phyloP scores from a whole-genome alignment of 2,113 vertebrate genomes.

The Sigmodon hispidus region DNA sequence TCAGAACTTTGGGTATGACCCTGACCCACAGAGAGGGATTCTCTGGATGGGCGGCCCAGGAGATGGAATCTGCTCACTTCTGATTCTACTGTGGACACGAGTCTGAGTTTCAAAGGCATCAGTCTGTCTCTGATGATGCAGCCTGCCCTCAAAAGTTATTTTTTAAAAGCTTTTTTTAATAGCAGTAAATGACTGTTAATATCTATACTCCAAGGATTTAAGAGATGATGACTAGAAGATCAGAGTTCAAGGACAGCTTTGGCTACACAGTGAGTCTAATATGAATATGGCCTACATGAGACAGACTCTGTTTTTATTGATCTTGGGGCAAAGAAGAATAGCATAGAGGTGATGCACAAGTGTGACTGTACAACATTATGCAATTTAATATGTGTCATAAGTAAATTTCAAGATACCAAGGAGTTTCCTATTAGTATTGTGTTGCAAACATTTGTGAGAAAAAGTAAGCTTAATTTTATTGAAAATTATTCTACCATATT shows the following conservation, averaged over 20 bases:
- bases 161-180: neutral
- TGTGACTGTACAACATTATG: neutral
- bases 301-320: neutral
- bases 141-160: too few relatives aligned
- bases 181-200: neutral
- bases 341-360: neutral
- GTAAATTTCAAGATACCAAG: neutral
- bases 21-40: too few relatives aligned
- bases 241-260: neutral
- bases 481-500: neutral
- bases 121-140: too few relatives aligned
- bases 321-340: neutral
- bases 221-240: neutral
- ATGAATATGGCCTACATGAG: neutral
- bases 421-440: neutral
- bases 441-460: neutral
- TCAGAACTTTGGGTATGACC: too few relatives aligned
- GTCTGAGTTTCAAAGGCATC: too few relatives aligned
- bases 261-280: neutral
- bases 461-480: neutral
- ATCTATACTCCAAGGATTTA: neutral
- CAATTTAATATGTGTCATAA: neutral
- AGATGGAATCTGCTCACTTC: too few relatives aligned
- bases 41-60: too few relatives aligned
- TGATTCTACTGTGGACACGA: too few relatives aligned